These are phyloP conservation scores for Eumeta japonica DNA, from an alignment of 1,140 invertebrate species.

Conservation along the genomic window DNA sequence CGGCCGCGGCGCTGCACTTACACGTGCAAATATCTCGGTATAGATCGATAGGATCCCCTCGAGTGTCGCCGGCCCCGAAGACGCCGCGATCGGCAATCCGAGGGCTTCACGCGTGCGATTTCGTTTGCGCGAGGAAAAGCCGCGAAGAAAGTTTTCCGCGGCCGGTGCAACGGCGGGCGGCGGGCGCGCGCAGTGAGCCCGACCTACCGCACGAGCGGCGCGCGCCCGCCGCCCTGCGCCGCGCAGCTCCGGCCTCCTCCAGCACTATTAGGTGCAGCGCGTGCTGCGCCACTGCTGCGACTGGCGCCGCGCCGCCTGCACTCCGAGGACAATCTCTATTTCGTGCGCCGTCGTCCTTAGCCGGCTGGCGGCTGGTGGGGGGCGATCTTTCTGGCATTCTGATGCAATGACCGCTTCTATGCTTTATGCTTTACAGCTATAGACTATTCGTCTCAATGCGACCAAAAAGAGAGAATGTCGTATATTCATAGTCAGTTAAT, in stretches of 20 bases:
- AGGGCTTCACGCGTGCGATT: too few species aligned
- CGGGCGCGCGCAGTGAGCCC: conserved; percentile 50
- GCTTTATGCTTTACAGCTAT: too few species aligned
- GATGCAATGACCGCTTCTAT: conserved; percentile 51
- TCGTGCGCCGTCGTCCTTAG: conserved; percentile 53
- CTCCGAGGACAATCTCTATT: conserved; percentile 57
- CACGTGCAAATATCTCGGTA: too few species aligned
- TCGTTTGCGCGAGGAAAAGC: conserved; percentile 50
- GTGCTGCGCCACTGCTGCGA: conserved; percentile 51
- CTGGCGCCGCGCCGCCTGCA: conserved; percentile 54
- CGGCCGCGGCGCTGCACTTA: too few species aligned
- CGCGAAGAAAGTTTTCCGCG: conserved; percentile 53
- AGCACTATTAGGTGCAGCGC: conserved; percentile 55
- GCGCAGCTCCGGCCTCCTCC: conserved; percentile 38
- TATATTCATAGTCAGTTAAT: too few species aligned
- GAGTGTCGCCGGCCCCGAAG: too few species aligned
- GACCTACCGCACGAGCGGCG: conserved; percentile 51
- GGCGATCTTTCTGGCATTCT: conserved; percentile 53
- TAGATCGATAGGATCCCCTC: too few species aligned
- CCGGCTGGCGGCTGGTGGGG: conserved; percentile 52
- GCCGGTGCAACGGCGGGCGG: conserved; percentile 29
- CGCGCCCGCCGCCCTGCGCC: conserved; percentile 25
- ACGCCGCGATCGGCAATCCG: conserved; percentile 18
- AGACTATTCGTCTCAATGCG: too few species aligned
- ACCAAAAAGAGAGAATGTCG: too few species aligned